Evolutionary conservation across 1,140 invertebrate species (phyloP).

Genomic region (Drosophila tristis): DNA sequence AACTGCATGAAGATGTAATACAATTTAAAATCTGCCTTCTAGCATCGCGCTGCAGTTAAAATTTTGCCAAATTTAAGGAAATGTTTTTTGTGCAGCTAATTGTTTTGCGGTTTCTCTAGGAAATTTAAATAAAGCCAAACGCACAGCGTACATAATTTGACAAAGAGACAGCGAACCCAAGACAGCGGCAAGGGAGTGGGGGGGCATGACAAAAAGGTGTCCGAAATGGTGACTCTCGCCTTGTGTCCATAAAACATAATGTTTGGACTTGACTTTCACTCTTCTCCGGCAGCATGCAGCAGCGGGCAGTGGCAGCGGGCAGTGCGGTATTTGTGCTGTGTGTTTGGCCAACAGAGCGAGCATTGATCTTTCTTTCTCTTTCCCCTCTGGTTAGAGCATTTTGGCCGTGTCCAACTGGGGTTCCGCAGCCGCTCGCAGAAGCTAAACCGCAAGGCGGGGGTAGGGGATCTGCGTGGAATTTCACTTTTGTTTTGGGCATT

Average conservation of each 20-base stretch:
- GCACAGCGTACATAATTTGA: conserved; percentile 55
- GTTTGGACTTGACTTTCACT: conserved; percentile 74
- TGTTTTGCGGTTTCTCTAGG: conserved; percentile 29
- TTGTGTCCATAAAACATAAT: conserved; percentile 63
- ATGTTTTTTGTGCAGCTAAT: conserved; percentile 41
- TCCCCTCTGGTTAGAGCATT: conserved; percentile 32
- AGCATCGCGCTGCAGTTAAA: too few species aligned
- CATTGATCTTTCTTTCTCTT: conserved; percentile 57
- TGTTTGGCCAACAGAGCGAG: conserved; percentile 29
- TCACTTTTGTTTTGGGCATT: conserved; percentile 55
- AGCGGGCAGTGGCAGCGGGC: too few species aligned
- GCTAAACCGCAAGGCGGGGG: conserved; percentile 37
- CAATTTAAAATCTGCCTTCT: too few species aligned
- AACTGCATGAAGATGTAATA: too few species aligned
- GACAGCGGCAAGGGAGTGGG: conserved; percentile 19
- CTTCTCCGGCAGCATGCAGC: conserved; percentile 29
- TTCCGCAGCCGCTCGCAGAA: conserved; percentile 19
- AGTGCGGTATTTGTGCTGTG: conserved; percentile 8
- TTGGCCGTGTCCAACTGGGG: conserved; percentile 44
- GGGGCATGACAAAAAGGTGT: conserved; percentile 21
- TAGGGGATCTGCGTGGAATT: conserved; percentile 43
- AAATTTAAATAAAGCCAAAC: conserved; percentile 45
- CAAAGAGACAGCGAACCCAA: conserved; percentile 36
- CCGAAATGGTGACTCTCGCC: conserved; percentile 40
- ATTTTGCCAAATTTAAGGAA: too few species aligned